phyloP scores from a whole-genome alignment of 2,888 invertebrate species.

The Gonocerus acuteangulatus region DNA sequence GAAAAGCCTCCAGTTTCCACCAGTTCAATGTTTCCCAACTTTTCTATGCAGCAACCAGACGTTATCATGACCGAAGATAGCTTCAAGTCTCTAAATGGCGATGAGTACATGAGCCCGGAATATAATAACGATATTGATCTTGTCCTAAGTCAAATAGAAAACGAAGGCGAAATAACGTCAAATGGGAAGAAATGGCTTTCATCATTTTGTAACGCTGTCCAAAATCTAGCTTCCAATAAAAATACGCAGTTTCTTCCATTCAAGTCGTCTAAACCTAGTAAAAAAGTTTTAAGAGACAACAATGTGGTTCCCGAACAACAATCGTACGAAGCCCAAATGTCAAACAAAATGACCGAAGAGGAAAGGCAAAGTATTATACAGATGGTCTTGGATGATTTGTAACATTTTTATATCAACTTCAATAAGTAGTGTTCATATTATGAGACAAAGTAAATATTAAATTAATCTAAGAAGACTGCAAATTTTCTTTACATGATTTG shows the following conservation, averaged over 20 bases:
- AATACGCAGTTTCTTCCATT: background rate
- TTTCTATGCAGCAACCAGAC: background rate
- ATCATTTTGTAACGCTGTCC: background rate
- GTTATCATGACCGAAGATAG: background rate
- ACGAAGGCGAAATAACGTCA: background rate
- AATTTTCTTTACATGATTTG: too few species aligned
- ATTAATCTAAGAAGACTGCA: too few species aligned
- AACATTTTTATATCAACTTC: background rate
- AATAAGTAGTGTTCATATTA: too few species aligned
- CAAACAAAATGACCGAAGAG: background rate
- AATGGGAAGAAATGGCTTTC: background rate
- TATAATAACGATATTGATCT: background rate
- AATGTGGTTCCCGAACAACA: background rate
- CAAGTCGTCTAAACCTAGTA: background rate
- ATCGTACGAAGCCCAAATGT: background rate
- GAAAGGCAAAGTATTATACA: slow-evolving; percentile 1
- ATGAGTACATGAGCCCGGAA: background rate
- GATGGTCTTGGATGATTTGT: background rate
- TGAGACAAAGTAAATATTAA: too few species aligned
- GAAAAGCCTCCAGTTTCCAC: background rate
- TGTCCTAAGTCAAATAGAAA: background rate
- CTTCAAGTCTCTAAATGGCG: background rate
- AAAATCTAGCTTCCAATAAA: slow-evolving; percentile 1
- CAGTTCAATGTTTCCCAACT: background rate
- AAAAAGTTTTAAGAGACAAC: background rate